A percentile compares a stretch with the other conserved stretches of the same genome.
Conservation (phyloP, 2,113 vertebrate genomes). For the Penelope pileata region DNA sequence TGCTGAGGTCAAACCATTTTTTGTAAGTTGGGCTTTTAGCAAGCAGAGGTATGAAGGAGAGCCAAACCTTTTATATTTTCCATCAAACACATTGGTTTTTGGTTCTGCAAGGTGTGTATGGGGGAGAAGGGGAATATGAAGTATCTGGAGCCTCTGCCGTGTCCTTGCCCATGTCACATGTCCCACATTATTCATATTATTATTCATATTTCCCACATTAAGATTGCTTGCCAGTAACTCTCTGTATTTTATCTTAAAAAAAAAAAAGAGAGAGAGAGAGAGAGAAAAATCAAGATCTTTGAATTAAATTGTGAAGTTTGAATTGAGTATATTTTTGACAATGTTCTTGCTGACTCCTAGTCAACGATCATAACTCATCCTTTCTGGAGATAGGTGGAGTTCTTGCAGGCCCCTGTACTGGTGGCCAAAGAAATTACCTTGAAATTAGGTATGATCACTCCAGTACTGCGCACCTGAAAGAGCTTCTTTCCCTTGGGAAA, state of each 20-base stretch:
- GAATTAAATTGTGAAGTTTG: not conserved
- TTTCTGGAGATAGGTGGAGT: not conserved
- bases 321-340: not conserved
- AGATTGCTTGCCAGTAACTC: too few relatives aligned
- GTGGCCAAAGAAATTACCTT: not conserved
- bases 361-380: not conserved
- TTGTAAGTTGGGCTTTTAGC: not conserved
- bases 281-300: constrained; percentile 18
- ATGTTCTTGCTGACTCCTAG: not conserved
- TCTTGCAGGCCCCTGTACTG: not conserved
- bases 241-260: too few relatives aligned
- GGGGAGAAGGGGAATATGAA: not conserved
- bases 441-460: not conserved
- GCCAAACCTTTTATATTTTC: not conserved
- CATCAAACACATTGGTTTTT: not conserved
- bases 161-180: not conserved
- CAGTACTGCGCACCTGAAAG: not conserved
- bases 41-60: not conserved
- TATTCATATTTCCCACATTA: too few relatives aligned
- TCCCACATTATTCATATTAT: too few relatives aligned
- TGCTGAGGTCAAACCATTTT: not conserved
- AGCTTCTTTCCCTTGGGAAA: not conserved
- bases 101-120: not conserved
- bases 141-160: not conserved
- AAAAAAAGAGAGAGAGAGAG: too few relatives aligned